Conservation (phyloP, 2,797 vertebrate species). For the Catharus ustulatus region DNA sequence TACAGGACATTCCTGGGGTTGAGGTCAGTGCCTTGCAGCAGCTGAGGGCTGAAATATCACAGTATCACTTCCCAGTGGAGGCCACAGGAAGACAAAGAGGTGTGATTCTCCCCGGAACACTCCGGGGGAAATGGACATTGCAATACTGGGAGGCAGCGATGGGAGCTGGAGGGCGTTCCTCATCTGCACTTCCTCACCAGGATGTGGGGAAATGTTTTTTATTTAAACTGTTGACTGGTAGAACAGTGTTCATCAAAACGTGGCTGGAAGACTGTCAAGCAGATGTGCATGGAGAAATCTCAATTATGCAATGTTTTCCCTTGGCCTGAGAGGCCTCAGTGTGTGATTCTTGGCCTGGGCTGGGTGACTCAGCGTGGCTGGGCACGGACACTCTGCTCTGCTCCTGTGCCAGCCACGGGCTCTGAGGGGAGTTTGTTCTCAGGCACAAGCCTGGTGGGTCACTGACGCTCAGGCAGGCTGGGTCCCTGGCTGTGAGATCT, state of each 20-base stretch:
- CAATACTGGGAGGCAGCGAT: neutral
- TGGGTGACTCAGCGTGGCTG: neutral
- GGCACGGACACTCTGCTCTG: neutral
- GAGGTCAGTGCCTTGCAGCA: neutral
- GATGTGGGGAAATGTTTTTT: neutral
- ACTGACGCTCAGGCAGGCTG: rapidly evolving
- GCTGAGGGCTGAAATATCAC: neutral
- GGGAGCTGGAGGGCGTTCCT: neutral
- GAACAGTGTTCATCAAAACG: neutral
- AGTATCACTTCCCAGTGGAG: neutral
- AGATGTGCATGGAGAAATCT: conserved; percentile 2
- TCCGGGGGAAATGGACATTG: neutral
- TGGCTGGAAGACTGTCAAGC: conserved; percentile 41
- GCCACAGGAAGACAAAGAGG: neutral
- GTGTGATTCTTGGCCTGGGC: conserved; percentile 15
- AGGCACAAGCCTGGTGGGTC: rapidly evolving
- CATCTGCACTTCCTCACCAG: neutral
- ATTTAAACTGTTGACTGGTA: neutral
- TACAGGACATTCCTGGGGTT: neutral
- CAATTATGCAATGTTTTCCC: conserved; percentile 11
- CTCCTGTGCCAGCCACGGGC: neutral
- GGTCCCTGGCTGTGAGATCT: neutral
- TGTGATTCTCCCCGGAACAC: neutral
- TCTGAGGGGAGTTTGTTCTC: neutral
- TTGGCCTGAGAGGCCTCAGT: conserved; percentile 17